Base-by-base conservation (phyloP, 2,113 vertebrate genomes). In the Forbesichthys agassizii region DNA sequence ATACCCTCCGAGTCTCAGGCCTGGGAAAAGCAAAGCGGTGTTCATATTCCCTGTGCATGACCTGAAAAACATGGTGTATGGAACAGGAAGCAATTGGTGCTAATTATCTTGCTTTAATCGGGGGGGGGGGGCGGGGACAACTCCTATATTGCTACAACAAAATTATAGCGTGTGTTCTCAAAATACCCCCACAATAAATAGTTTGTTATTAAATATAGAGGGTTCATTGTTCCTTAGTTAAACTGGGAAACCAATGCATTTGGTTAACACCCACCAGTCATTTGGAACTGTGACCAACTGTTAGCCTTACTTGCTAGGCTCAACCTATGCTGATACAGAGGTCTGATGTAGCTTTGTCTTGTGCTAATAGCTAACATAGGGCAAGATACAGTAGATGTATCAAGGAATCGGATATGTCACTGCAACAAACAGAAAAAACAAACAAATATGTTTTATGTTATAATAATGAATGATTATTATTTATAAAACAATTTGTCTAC, bases 41-140 rank as follows among this genome's bases (percentile, higher is more conserved):
- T 86, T 82, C 71, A n/a, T 82, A 88, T 75, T 73, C 66, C 36
- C 69, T 75, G 78, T 84, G 82, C 79, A 66, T 80, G 75, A 78
- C 80, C 84, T 88, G 72, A 66, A 82, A 75, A 82, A 85, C 80
- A 73, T 62, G 69, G 65, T 71, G 83, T 88, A 80, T 85, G 79
- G 81, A 79, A 69, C 86, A 88, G 89, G 90, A 91, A 87, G 86
- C 83, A 84, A 88, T 92, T 90, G 87, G 61, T 86, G 76, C 74
- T 85, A 83, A 89, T 90, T 86, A 89, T 86, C 88, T 65, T 46
- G 73, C 82, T 87, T 77, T 88, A 83, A 89, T 86, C 84, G 80
- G 20, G 27, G 2, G 0, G 56, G 51, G 51, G 11, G 51, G 9
- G 56, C 2, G 18, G 18, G 3, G 27, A 46, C 36, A 61, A 61